Evolutionary conservation across 2,888 invertebrate genomes (phyloP).

Genomic region (Neoaliturus tenellus): DNA sequence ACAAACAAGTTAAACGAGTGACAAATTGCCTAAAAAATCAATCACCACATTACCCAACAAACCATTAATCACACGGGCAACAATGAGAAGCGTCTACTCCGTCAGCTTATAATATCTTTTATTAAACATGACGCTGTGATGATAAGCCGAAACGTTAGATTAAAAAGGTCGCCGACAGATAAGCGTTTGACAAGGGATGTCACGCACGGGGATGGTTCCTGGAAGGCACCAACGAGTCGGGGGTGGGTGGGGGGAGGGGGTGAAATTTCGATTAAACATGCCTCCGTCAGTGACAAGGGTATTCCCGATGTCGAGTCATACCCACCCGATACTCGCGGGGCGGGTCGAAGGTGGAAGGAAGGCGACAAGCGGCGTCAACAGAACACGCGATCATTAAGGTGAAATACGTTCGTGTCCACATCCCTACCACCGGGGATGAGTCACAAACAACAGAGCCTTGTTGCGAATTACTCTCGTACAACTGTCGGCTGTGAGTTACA

Average conservation of each 20-base stretch:
- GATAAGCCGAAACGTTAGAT: neutral
- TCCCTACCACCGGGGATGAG: too few relatives aligned
- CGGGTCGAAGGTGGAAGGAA: neutral
- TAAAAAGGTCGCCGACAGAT: neutral
- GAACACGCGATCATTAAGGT: neutral
- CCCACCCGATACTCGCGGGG: neutral
- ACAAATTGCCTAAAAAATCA: neutral
- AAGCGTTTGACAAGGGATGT: slow-evolving; percentile 1
- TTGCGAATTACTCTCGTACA: too few relatives aligned
- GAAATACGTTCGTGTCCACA: neutral
- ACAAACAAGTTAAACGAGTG: too few relatives aligned
- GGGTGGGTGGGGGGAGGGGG: neutral
- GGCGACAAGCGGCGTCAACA: neutral
- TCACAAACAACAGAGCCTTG: too few relatives aligned
- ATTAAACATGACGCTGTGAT: neutral
- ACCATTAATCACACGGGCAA: neutral
- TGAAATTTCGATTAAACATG: slow-evolving; percentile 26
- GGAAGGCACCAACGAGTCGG: neutral
- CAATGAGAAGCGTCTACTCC: neutral
- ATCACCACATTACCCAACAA: neutral
- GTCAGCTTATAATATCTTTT: neutral
- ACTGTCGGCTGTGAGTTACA: too few relatives aligned
- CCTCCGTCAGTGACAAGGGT: slow-evolving; percentile 1
- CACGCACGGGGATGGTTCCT: neutral
- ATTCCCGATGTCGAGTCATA: neutral